phyloP scores from a whole-genome alignment of 2,113 vertebrate species.

The Meleagris gallopavo region DNA sequence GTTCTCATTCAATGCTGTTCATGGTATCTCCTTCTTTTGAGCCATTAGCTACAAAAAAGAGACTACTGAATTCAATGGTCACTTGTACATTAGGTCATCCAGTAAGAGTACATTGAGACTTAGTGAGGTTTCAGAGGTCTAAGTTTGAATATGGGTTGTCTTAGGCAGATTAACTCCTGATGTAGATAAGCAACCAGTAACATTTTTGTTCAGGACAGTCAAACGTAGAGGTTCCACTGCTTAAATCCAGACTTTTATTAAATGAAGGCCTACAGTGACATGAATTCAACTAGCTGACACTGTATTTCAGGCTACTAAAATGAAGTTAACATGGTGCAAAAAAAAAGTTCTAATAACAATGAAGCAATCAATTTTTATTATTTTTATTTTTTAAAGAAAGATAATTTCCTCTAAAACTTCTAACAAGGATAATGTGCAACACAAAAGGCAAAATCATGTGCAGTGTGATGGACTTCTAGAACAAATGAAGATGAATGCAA shows the following conservation, averaged over 20 bases:
- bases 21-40: background rate
- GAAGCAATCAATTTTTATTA: background rate
- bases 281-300: background rate
- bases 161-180: background rate
- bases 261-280: background rate
- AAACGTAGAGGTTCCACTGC: background rate
- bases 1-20: background rate
- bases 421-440: background rate
- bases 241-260: background rate
- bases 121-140: background rate
- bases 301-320: background rate
- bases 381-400: background rate
- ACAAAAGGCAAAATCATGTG: background rate
- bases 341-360: background rate
- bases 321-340: background rate
- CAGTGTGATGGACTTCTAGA: background rate
- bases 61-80: background rate
- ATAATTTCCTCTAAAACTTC: background rate
- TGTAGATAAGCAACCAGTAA: background rate
- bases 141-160: background rate
- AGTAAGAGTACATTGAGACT: background rate
- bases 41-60: background rate
- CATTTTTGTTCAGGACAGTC: background rate
- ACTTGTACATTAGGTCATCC: background rate
- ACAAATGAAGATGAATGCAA: background rate